Percentiles rank a stretch among this genome's conserved stretches.
These are phyloP conservation scores for Lordiphosa fenestrarum DNA, from an alignment of 2,888 invertebrate species.

Conservation along the genomic window DNA sequence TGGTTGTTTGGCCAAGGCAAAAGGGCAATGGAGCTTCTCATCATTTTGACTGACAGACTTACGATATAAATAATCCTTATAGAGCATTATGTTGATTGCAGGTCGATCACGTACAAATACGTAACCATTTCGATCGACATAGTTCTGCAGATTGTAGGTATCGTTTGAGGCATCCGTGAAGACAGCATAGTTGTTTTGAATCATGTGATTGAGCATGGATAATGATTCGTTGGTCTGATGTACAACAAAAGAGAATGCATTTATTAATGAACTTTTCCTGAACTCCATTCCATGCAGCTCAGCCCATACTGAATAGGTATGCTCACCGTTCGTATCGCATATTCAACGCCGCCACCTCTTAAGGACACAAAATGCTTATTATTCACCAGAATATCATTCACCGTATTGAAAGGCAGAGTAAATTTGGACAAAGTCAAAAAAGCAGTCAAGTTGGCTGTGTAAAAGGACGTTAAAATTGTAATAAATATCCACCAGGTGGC, in stretches of 20 bases:
- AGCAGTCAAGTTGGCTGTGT: slow-evolving; percentile 94
- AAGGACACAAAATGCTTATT: slow-evolving; percentile 87
- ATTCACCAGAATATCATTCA: slow-evolving; percentile 85
- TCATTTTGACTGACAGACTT: slow-evolving; percentile 82
- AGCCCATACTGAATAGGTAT: not conserved
- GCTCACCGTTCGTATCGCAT: slow-evolving; percentile 83
- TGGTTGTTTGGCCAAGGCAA: slow-evolving; percentile 86
- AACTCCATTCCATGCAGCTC: too few relatives aligned
- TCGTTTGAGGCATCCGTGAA: slow-evolving; percentile 79
- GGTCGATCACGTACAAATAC: slow-evolving; percentile 87
- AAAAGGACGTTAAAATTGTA: slow-evolving; percentile 92
- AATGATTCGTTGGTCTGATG: slow-evolving; percentile 77
- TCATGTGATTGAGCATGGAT: slow-evolving; percentile 75
- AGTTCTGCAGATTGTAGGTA: slow-evolving; percentile 79
- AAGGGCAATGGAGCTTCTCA: slow-evolving; percentile 87
- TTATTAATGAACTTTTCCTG: too few relatives aligned
- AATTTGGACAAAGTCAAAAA: slow-evolving; percentile 92
- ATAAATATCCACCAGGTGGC: slow-evolving; percentile 97
- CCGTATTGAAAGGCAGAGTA: slow-evolving; percentile 87
- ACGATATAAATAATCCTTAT: slow-evolving; percentile 84
- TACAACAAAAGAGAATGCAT: not conserved
- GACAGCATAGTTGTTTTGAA: slow-evolving; percentile 73
- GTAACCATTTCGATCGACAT: slow-evolving; percentile 81
- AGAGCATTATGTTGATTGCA: slow-evolving; percentile 86
- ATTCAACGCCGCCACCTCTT: slow-evolving; percentile 86